A percentile compares a stretch with the other conserved stretches of the same genome.
These are phyloP conservation scores for Meleagris gallopavo DNA, from an alignment of 2,113 vertebrate species.

Conservation along the genomic window DNA sequence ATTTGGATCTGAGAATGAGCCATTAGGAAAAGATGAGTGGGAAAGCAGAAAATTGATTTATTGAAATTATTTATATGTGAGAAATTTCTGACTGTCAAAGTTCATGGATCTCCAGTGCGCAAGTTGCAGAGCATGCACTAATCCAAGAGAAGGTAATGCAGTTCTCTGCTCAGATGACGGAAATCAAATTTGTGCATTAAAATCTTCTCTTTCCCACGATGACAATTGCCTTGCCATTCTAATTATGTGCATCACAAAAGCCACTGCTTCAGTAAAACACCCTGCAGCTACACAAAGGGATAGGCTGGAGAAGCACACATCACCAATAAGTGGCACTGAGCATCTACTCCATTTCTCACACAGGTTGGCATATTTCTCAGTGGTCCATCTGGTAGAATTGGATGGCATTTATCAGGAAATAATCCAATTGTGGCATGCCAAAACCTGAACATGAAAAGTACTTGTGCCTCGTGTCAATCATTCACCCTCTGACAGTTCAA, in stretches of 20 bases:
- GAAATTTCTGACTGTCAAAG: constrained; percentile 48
- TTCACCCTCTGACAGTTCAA: constrained; percentile 78
- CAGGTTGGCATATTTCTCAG: constrained; percentile 77
- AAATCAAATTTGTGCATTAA: constrained; percentile 34
- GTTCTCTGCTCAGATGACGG: background rate
- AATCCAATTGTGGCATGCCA: constrained; percentile 79
- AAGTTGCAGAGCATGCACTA: background rate
- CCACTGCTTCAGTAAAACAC: constrained; percentile 64
- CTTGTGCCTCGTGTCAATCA: constrained; percentile 78
- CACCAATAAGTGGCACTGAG: constrained; percentile 70
- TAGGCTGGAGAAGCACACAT: constrained; percentile 66
- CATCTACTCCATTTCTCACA: constrained; percentile 62
- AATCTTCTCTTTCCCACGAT: constrained; percentile 7
- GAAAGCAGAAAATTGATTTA: constrained; percentile 25
- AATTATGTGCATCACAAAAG: constrained; percentile 67
- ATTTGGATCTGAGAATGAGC: background rate
- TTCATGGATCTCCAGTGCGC: constrained; percentile 18
- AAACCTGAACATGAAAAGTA: constrained; percentile 76
- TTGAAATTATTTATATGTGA: constrained; percentile 47
- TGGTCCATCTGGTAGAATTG: constrained; percentile 74
- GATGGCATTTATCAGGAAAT: constrained; percentile 80
- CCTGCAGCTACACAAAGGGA: constrained; percentile 72
- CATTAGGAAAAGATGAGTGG: background rate
- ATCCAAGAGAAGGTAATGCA: constrained; percentile 7
- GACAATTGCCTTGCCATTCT: constrained; percentile 54